Evolutionary conservation across 2,113 vertebrate genomes (phyloP).

Genomic region (Drymodes brunneopygia): DNA sequence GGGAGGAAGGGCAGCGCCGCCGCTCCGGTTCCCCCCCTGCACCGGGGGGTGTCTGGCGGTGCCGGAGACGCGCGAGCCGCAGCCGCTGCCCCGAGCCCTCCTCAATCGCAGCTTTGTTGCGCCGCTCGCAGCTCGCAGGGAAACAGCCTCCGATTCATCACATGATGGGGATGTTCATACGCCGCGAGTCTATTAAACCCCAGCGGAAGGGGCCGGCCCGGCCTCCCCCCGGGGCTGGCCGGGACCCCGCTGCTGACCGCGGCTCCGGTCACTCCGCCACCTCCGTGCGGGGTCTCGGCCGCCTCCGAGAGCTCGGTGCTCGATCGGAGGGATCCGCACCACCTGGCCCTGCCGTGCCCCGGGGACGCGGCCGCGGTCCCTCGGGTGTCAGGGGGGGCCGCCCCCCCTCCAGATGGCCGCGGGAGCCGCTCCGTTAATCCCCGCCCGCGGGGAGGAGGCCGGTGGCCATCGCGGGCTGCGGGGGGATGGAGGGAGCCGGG

Average conservation of each 20-base stretch:
- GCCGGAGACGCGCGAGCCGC: not conserved
- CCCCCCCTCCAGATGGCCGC: not conserved
- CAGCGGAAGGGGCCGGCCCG: not conserved
- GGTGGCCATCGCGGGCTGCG: not conserved
- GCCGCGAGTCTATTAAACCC: not conserved
- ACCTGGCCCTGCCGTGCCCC: not conserved
- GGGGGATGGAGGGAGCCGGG: not conserved
- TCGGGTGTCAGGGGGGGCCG: not conserved
- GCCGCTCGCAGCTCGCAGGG: not conserved
- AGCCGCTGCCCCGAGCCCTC: not conserved
- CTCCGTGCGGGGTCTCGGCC: not conserved
- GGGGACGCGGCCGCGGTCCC: not conserved
- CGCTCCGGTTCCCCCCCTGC: not conserved
- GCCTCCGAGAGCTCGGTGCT: not conserved
- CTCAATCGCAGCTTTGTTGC: constrained; percentile 40
- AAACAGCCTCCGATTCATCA: not conserved
- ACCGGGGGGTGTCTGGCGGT: not conserved
- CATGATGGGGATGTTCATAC: constrained; percentile 1
- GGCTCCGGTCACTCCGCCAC: fast-evolving
- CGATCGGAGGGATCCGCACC: not conserved
- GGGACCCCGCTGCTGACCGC: not conserved
- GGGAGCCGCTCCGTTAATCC: not conserved
- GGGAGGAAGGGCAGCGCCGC: not conserved
- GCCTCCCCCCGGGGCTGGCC: not conserved
- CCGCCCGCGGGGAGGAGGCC: not conserved